A percentile compares a stretch with the other conserved stretches of the same genome.
phyloP scores from a whole-genome alignment of 2,113 vertebrate genomes.

The Pseudopodoces humilis region DNA sequence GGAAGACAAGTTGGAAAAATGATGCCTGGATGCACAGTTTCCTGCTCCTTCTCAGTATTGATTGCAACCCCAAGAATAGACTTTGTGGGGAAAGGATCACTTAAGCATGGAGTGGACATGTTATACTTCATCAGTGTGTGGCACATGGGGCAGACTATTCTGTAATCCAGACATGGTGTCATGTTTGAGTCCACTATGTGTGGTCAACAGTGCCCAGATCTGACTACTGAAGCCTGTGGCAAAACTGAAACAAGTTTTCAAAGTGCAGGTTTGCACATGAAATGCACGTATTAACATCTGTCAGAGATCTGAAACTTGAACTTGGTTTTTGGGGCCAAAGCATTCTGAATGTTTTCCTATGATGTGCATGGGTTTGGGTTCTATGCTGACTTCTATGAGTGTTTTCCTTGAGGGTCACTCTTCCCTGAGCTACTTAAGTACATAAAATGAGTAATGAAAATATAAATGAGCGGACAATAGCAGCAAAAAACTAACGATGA shows the following conservation, averaged over 20 bases:
- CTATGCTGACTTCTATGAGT: conserved; percentile 23
- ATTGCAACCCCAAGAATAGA: background rate
- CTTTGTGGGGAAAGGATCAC: background rate
- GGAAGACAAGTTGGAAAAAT: background rate
- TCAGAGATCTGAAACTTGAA: background rate
- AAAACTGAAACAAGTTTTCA: background rate
- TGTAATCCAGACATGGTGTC: background rate
- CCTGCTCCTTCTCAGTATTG: background rate
- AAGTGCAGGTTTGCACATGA: background rate
- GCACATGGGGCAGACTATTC: background rate
- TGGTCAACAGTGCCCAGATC: background rate
- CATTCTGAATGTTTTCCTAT: conserved; percentile 24
- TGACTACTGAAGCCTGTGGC: background rate
- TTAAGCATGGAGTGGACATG: background rate
- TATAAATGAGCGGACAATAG: background rate
- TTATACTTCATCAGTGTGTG: background rate
- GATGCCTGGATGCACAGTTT: background rate
- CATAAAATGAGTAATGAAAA: background rate
- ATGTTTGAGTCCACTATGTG: background rate
- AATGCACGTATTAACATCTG: background rate
- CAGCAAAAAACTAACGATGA: background rate
- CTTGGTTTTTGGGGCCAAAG: background rate
- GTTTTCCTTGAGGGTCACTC: background rate
- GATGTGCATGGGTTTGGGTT: background rate
- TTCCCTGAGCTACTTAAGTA: background rate